These are phyloP conservation scores for Chaetodon trifascialis DNA, from an alignment of 2,113 vertebrate genomes.

Conservation along the genomic window DNA sequence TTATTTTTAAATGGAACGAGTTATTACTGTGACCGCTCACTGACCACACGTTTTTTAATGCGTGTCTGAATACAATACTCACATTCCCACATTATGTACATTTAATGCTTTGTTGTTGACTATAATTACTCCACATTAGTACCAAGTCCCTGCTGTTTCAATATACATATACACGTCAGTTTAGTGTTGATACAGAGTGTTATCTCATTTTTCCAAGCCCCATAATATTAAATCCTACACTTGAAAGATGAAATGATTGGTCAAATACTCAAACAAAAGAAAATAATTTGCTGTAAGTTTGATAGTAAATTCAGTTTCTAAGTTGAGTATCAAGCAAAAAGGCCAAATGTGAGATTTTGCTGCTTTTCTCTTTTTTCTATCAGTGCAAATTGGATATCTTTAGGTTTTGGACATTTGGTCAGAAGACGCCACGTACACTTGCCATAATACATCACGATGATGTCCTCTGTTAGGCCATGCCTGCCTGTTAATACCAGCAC, in stretches of 20 bases:
- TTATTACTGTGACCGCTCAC: not conserved
- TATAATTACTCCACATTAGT: not conserved
- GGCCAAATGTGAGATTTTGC: not conserved
- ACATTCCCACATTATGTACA: not conserved
- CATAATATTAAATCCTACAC: too few relatives aligned
- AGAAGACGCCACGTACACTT: not conserved
- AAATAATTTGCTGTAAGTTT: too few relatives aligned
- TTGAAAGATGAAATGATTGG: too few relatives aligned
- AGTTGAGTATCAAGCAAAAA: too few relatives aligned
- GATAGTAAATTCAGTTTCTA: too few relatives aligned
- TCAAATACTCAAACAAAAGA: too few relatives aligned
- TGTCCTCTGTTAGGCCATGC: not conserved
- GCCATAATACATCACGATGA: not conserved
- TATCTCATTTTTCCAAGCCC: too few relatives aligned
- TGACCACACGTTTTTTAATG: not conserved
- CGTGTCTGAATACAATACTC: not conserved
- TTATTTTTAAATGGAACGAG: conserved; percentile 20
- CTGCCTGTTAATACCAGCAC: not conserved
- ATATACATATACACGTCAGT: not conserved
- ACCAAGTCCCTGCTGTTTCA: not conserved
- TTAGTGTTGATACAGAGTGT: not conserved
- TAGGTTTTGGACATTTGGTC: not conserved
- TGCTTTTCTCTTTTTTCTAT: not conserved
- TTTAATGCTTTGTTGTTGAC: conserved; percentile 3
- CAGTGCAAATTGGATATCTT: not conserved